Conservation (phyloP, 1,140 invertebrate species). For the Diorhabda elongata region DNA sequence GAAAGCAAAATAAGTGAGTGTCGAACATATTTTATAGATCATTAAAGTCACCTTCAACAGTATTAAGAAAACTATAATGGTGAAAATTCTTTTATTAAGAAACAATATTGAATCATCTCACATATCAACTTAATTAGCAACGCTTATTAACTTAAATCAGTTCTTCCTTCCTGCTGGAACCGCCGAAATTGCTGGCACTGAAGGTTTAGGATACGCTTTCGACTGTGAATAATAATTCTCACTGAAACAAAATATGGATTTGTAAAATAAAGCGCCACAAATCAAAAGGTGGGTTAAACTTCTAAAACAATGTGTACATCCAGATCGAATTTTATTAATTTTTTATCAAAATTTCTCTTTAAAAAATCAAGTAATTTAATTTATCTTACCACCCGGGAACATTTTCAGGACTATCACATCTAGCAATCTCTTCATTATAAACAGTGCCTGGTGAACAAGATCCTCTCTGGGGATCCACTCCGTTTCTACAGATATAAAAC, state of each 20-base stretch:
- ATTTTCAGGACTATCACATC: slow-evolving; percentile 74
- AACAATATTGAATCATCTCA: too few relatives aligned
- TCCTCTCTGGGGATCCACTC: slow-evolving; percentile 69
- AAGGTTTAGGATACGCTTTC: background rate
- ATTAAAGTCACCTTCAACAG: too few relatives aligned
- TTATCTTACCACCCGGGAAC: slow-evolving; percentile 74
- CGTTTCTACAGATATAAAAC: slow-evolving; percentile 81
- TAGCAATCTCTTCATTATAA: slow-evolving; percentile 76
- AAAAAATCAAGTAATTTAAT: too few relatives aligned
- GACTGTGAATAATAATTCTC: slow-evolving; percentile 13
- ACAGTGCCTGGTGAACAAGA: slow-evolving; percentile 72
- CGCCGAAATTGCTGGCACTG: background rate
- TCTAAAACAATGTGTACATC: too few relatives aligned
- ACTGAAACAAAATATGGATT: slow-evolving; percentile 12
- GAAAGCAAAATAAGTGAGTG: too few relatives aligned
- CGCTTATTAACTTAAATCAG: background rate
- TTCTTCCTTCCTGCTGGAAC: slow-evolving; percentile 2
- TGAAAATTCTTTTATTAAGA: too few relatives aligned
- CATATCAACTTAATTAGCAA: too few relatives aligned
- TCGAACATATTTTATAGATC: too few relatives aligned
- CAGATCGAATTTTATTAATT: too few relatives aligned
- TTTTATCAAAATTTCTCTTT: too few relatives aligned
- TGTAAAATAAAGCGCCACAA: background rate
- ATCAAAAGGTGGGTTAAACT: too few relatives aligned
- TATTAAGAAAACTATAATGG: too few relatives aligned